Conservation (phyloP, 2,888 invertebrate genomes). For the Athalia circularis region DNA sequence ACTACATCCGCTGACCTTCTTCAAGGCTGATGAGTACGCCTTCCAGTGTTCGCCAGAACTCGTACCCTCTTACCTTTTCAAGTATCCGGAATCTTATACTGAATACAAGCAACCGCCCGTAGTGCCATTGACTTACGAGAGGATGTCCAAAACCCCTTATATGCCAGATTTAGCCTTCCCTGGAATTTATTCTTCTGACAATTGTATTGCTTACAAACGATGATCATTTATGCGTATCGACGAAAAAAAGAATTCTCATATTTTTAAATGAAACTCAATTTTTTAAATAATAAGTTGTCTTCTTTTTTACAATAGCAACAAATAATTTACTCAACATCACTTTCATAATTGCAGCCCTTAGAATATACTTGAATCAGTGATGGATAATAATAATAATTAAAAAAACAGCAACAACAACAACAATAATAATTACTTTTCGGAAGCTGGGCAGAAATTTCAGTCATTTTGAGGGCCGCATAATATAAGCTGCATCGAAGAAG, state of each 20-base stretch:
- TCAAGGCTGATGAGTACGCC: conserved; percentile 74
- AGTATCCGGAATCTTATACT: conserved; percentile 77
- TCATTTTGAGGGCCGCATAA: background rate
- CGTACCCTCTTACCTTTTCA: conserved; percentile 64
- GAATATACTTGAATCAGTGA: too few relatives aligned
- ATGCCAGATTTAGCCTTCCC: conserved; percentile 78
- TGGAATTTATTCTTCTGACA: conserved; percentile 77
- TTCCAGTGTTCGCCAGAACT: conserved; percentile 79
- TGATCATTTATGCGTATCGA: conserved; percentile 49
- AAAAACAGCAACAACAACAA: too few relatives aligned
- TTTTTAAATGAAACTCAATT: too few relatives aligned
- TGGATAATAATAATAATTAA: too few relatives aligned
- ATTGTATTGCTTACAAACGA: conserved; percentile 76
- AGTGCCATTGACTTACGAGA: conserved; percentile 76
- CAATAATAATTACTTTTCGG: background rate
- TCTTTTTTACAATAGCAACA: too few relatives aligned
- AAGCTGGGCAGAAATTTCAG: background rate
- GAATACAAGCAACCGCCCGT: conserved; percentile 79
- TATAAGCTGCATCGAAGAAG: background rate
- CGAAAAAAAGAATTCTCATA: background rate
- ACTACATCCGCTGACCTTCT: conserved; percentile 78
- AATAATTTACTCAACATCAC: too few relatives aligned
- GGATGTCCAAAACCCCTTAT: conserved; percentile 76
- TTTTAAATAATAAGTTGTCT: too few relatives aligned
- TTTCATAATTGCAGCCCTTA: too few relatives aligned